phyloP scores from a whole-genome alignment of 2,888 invertebrate species.

The Craniophora ligustri region DNA sequence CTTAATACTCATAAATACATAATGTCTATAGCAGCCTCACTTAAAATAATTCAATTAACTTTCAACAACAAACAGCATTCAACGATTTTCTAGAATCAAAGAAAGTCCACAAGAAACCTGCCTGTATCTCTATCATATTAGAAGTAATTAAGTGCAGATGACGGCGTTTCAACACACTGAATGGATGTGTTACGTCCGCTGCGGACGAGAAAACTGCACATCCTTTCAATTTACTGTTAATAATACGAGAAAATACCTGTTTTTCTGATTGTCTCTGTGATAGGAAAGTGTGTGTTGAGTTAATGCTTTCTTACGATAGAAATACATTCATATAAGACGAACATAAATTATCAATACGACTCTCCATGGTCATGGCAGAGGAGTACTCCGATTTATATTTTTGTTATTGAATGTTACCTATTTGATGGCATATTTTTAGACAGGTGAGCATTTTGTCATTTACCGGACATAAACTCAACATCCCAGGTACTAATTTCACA shows the following conservation, averaged over 20 bases:
- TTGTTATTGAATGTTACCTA: too few species aligned
- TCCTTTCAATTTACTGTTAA: conserved; percentile 15
- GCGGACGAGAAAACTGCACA: conserved; percentile 19
- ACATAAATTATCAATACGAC: too few species aligned
- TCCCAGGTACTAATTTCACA: too few species aligned
- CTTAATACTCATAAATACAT: too few species aligned
- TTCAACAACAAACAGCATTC: neutral
- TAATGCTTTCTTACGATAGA: too few species aligned
- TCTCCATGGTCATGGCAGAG: too few species aligned
- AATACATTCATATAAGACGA: too few species aligned
- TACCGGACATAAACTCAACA: too few species aligned
- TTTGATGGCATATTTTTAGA: too few species aligned
- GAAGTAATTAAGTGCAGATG: conserved; percentile 1
- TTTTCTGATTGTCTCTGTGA: conserved; percentile 7
- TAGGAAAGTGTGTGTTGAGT: conserved; percentile 12
- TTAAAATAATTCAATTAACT: neutral
- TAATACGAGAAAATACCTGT: conserved; percentile 9
- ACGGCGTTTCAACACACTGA: conserved; percentile 5
- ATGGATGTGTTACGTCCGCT: conserved; percentile 1
- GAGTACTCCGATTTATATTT: too few species aligned
- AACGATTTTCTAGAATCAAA: neutral
- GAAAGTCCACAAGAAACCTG: neutral
- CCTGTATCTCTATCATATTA: conserved; percentile 1
- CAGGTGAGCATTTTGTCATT: too few species aligned
- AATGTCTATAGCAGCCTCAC: too few species aligned